These are phyloP conservation scores for Drosophila parabipectinata DNA, from an alignment of 1,140 invertebrate genomes.

Conservation along the genomic window DNA sequence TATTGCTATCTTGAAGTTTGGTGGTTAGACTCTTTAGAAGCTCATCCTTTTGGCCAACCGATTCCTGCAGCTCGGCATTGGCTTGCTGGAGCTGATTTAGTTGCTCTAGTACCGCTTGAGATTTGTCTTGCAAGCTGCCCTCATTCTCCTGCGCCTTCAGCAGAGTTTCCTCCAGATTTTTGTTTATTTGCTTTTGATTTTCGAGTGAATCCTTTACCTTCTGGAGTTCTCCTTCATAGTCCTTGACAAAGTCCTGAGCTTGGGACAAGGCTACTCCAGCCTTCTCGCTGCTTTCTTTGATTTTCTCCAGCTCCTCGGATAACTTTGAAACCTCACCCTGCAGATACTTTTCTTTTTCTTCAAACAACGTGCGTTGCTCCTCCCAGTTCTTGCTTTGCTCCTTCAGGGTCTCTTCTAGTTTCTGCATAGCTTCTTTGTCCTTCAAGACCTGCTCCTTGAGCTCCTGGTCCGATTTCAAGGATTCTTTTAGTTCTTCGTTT, in stretches of 20 bases:
- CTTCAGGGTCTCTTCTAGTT: constrained; percentile 12
- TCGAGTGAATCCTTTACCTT: constrained; percentile 7
- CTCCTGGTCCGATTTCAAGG: not conserved
- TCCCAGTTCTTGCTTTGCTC: not conserved
- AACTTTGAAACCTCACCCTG: constrained; percentile 22
- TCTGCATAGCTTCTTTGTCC: constrained; percentile 21
- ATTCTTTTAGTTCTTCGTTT: constrained; percentile 1
- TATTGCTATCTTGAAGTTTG: constrained; percentile 10
- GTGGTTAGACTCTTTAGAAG: not conserved
- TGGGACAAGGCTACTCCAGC: constrained; percentile 12
- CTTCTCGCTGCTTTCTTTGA: constrained; percentile 14
- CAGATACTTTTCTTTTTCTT: constrained; percentile 3
- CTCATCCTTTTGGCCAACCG: constrained; percentile 6
- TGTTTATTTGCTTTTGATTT: constrained; percentile 5
- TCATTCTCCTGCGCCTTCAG: constrained; percentile 1
- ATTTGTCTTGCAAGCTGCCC: constrained; percentile 6
- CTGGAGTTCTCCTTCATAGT: constrained; percentile 14
- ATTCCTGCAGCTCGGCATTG: constrained; percentile 20
- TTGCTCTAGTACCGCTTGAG: constrained; percentile 9
- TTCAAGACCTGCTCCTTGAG: constrained; percentile 2
- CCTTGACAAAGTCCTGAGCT: constrained; percentile 13
- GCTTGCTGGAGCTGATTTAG: constrained; percentile 30
- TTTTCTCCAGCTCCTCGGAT: constrained; percentile 19
- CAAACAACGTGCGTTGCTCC: not conserved
- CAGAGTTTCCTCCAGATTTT: constrained; percentile 7